Conservation (phyloP, 2,113 vertebrate genomes). For the Melanerpes aurifrons region DNA sequence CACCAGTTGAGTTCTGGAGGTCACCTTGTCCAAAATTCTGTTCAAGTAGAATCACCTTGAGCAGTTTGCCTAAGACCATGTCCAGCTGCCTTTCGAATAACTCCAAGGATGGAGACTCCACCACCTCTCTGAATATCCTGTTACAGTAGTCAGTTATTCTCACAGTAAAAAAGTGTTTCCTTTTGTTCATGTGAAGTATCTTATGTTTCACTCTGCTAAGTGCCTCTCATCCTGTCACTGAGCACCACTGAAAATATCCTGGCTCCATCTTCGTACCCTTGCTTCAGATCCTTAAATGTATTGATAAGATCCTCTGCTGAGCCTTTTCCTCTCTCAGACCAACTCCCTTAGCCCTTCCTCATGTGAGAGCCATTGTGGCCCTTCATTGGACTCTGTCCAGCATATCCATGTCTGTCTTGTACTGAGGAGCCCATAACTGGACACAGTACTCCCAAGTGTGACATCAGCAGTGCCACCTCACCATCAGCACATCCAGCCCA, state of each 20-base stretch:
- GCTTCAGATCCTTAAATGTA: background rate
- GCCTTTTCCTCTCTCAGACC: no score
- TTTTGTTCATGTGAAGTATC: background rate
- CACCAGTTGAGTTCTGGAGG: background rate
- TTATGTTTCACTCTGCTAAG: background rate
- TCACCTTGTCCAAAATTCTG: background rate
- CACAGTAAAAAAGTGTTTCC: background rate
- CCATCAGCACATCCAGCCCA: no score
- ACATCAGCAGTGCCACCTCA: no score
- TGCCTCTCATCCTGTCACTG: background rate
- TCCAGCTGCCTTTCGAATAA: no score
- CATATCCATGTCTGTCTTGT: background rate
- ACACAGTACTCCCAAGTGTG: no score
- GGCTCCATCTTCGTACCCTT: background rate
- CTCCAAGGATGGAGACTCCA: background rate
- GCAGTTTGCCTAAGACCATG: background rate
- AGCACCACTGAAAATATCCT: background rate
- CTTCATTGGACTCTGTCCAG: background rate
- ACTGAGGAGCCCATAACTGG: background rate
- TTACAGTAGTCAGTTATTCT: background rate
- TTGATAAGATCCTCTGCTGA: no score
- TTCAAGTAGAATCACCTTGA: background rate
- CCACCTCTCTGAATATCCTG: background rate
- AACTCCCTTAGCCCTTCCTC: no score
- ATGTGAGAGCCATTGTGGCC: background rate